These are phyloP conservation scores for Ceramica pisi DNA, from an alignment of 2,888 invertebrate genomes.

Conservation along the genomic window DNA sequence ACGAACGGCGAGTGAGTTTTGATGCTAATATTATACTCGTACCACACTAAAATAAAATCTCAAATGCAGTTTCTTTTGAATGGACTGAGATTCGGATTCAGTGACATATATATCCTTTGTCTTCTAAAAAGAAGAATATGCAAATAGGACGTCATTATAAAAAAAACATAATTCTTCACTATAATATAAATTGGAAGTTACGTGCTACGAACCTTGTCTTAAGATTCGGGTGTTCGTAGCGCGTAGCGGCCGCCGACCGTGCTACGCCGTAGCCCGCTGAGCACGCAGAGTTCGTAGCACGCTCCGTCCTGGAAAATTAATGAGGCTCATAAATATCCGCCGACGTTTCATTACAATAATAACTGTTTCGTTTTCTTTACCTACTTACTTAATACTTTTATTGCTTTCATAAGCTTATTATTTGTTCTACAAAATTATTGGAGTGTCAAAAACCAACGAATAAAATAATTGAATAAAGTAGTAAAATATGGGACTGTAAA, in stretches of 20 bases:
- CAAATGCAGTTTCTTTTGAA: background rate
- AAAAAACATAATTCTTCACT: background rate
- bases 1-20: slow-evolving; percentile 6
- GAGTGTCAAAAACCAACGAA: slow-evolving; percentile 14
- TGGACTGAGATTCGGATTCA: background rate
- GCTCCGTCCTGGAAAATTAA: slow-evolving; percentile 61
- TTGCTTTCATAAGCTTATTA: slow-evolving; percentile 3
- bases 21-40: slow-evolving; percentile 14
- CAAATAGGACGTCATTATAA: no score
- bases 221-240: slow-evolving; percentile 46
- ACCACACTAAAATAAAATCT: background rate
- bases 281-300: slow-evolving; percentile 48
- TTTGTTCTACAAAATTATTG: slow-evolving; percentile 1
- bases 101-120: background rate
- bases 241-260: slow-evolving; percentile 51
- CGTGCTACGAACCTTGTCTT: slow-evolving; percentile 28
- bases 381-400: slow-evolving; percentile 1
- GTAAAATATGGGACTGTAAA: slow-evolving; percentile 23
- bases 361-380: slow-evolving; percentile 32
- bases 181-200: background rate
- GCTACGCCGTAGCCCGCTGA: slow-evolving; percentile 64
- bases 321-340: slow-evolving; percentile 46
- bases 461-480: slow-evolving; percentile 16
- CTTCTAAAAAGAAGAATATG: background rate
- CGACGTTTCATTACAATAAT: slow-evolving; percentile 48